Percentiles rank a stretch among this genome's conserved stretches.
phyloP scores from a whole-genome alignment of 2,113 vertebrate genomes.

The Serilophus lunatus region DNA sequence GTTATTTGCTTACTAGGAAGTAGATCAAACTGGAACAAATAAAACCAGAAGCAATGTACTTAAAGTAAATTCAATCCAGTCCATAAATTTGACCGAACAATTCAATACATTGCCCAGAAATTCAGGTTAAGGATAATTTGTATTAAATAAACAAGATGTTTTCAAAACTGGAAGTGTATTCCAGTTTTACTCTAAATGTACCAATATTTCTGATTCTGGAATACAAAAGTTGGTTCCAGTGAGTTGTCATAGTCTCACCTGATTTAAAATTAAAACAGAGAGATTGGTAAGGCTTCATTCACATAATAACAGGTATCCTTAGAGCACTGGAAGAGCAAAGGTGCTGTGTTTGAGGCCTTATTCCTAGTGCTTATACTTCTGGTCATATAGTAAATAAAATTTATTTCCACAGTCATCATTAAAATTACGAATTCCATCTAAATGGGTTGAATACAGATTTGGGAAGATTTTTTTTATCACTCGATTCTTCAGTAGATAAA shows the following conservation, averaged over 20 bases:
- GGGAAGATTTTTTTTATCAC: neutral
- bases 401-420: neutral
- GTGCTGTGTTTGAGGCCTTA: neutral
- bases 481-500: neutral
- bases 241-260: neutral
- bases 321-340: neutral
- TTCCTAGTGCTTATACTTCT: neutral
- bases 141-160: neutral
- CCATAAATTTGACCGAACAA: neutral
- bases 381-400: neutral
- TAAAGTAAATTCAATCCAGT: neutral
- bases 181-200: neutral
- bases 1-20: neutral
- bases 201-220: neutral
- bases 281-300: neutral
- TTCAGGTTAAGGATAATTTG: neutral
- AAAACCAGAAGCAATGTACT: constrained; percentile 5
- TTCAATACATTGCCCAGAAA: neutral
- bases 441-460: neutral
- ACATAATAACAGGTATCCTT: neutral
- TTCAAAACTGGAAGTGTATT: neutral
- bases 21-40: neutral
- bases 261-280: neutral
- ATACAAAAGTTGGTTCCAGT: neutral
- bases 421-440: neutral